These are phyloP conservation scores for Rhegmatorhina hoffmannsi DNA, from an alignment of 2,113 vertebrate species.

Conservation along the genomic window DNA sequence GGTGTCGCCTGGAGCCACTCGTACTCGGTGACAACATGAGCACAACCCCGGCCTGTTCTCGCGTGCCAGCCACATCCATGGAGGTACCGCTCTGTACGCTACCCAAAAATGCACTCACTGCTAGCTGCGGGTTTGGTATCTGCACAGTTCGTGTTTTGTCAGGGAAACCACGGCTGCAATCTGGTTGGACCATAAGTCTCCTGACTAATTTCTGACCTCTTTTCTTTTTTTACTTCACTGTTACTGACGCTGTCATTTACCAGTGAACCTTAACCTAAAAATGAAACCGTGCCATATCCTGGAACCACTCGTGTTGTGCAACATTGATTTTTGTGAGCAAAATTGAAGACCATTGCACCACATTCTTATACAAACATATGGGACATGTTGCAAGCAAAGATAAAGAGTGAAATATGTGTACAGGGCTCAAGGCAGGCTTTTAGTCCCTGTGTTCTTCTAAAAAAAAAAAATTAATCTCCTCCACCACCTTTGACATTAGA, in stretches of 20 bases:
- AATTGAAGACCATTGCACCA: constrained; percentile 7
- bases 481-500: background rate
- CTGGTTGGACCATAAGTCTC: background rate
- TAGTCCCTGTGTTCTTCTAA: background rate
- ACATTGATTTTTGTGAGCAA: background rate
- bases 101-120: fast-evolving
- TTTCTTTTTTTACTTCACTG: background rate
- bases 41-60: fast-evolving
- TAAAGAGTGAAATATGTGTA: background rate
- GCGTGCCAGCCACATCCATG: fast-evolving
- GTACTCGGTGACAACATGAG: fast-evolving
- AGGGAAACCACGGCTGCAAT: fast-evolving
- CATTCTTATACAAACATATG: background rate
- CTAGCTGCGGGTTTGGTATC: fast-evolving
- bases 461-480: background rate
- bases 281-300: fast-evolving
- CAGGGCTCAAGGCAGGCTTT: background rate
- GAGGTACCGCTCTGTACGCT: fast-evolving
- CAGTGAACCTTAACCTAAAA: constrained; percentile 15
- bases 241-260: background rate
- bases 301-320: background rate
- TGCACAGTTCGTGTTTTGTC: fast-evolving
- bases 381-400: background rate
- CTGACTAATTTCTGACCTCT: background rate
- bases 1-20: fast-evolving